These are phyloP conservation scores for Chlamydotis undulata DNA, from an alignment of 2,113 vertebrate species.

Conservation along the genomic window DNA sequence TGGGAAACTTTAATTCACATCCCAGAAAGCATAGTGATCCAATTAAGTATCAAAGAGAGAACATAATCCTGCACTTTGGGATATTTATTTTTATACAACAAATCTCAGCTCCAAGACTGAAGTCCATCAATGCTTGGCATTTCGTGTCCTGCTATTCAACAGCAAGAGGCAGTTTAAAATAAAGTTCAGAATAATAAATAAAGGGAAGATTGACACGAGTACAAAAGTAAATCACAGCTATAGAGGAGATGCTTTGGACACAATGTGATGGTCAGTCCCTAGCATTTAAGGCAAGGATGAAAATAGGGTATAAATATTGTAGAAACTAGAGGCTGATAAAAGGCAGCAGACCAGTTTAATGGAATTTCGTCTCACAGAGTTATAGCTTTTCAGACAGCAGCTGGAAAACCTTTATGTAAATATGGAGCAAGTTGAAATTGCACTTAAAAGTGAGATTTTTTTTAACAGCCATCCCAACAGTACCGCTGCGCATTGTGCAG, in stretches of 20 bases:
- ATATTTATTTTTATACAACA: conserved; percentile 64
- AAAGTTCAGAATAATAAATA: conserved; percentile 70
- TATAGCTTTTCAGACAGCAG: conserved; percentile 9
- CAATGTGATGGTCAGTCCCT: conserved; percentile 24
- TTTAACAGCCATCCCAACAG: background rate
- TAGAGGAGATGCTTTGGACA: background rate
- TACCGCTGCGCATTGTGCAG: background rate
- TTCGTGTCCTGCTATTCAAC: conserved; percentile 42
- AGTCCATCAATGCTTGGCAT: conserved; percentile 51
- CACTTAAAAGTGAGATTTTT: background rate
- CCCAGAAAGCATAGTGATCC: conserved; percentile 60
- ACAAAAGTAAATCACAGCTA: conserved; percentile 1
- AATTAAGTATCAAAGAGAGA: conserved; percentile 73
- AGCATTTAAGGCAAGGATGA: conserved; percentile 43
- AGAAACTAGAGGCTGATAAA: conserved; percentile 44
- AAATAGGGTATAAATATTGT: conserved; percentile 46
- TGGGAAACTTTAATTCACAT: conserved; percentile 51
- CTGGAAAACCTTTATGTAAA: conserved; percentile 46
- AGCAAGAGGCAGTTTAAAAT: conserved; percentile 43
- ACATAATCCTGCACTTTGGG: background rate
- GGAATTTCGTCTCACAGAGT: conserved; percentile 36
- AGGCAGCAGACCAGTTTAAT: conserved; percentile 39
- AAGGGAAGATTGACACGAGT: background rate
- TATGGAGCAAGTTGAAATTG: conserved; percentile 28
- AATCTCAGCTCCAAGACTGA: conserved; percentile 19